phyloP scores from a whole-genome alignment of 2,113 vertebrate species.

The Bufo gargarizans region DNA sequence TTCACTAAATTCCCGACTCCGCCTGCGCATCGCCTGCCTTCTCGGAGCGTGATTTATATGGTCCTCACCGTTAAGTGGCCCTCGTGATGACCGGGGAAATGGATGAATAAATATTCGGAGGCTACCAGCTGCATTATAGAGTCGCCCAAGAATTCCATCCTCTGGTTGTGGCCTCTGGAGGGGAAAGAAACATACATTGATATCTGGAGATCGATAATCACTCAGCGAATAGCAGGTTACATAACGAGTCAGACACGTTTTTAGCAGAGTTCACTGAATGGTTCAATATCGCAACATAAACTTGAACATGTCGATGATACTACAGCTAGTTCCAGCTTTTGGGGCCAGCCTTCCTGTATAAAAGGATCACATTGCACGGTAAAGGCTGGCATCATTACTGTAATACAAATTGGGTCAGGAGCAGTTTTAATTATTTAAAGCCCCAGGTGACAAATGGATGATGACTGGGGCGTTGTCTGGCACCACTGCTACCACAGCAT shows the following conservation, averaged over 20 bases:
- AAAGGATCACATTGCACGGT: no score
- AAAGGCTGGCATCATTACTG: no score
- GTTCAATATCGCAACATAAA: not conserved
- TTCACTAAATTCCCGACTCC: slow-evolving; percentile 55
- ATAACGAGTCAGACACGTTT: slow-evolving; percentile 25
- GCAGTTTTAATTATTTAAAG: not conserved
- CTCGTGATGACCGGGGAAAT: slow-evolving; percentile 98
- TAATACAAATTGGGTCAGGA: not conserved
- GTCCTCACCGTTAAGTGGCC: slow-evolving; percentile 93
- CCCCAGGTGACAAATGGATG: not conserved
- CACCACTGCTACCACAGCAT: not conserved
- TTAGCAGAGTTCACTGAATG: not conserved
- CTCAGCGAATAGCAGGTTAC: slow-evolving; percentile 57
- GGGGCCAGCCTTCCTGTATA: no score
- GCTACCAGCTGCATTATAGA: slow-evolving; percentile 99
- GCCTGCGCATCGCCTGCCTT: slow-evolving; percentile 51
- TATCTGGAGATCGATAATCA: slow-evolving; percentile 65
- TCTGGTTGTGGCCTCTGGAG: slow-evolving; percentile 96
- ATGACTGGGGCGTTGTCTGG: not conserved
- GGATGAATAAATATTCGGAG: slow-evolving; percentile 98
- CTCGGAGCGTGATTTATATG: slow-evolving; percentile 54
- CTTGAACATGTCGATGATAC: not conserved
- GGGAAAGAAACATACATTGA: slow-evolving; percentile 62
- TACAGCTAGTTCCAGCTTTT: not conserved
- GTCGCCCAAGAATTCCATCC: slow-evolving; percentile 99